Percentiles rank a stretch among this genome's conserved stretches.
These are phyloP conservation scores for Vulpes ferrilata DNA, from an alignment of 2,113 vertebrate genomes.

Conservation along the genomic window DNA sequence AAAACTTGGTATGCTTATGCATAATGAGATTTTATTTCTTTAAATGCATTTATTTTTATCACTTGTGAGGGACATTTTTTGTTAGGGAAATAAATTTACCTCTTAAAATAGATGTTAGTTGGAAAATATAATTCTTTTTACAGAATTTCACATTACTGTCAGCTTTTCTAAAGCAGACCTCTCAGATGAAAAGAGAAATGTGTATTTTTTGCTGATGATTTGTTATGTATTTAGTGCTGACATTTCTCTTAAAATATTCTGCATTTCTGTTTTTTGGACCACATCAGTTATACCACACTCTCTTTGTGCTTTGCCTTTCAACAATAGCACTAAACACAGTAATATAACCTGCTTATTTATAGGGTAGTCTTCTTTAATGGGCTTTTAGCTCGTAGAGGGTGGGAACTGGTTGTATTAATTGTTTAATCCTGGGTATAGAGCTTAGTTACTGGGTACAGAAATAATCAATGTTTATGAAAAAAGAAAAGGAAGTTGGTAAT, in stretches of 20 bases:
- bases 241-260: neutral
- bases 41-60: neutral
- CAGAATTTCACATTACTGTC: neutral
- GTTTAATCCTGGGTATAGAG: neutral
- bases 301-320: neutral
- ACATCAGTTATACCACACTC: neutral
- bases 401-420: rapidly evolving
- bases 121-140: slow-evolving; percentile 6
- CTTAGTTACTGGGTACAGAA: neutral
- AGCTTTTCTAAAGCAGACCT: neutral
- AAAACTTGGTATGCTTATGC: neutral
- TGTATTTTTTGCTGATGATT: neutral
- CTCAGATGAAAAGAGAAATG: neutral
- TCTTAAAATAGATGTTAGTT: neutral
- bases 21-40: neutral
- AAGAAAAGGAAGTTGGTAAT: neutral
- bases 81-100: neutral
- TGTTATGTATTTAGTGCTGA: neutral
- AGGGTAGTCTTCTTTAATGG: neutral
- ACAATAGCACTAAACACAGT: neutral
- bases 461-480: neutral
- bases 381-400: neutral
- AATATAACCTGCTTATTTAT: neutral
- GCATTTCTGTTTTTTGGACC: rapidly evolving
- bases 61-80: neutral